A percentile compares a stretch with the other conserved stretches of the same genome.
These are phyloP conservation scores for Oncorhynchus keta DNA, from an alignment of 2,113 vertebrate species.

Conservation along the genomic window DNA sequence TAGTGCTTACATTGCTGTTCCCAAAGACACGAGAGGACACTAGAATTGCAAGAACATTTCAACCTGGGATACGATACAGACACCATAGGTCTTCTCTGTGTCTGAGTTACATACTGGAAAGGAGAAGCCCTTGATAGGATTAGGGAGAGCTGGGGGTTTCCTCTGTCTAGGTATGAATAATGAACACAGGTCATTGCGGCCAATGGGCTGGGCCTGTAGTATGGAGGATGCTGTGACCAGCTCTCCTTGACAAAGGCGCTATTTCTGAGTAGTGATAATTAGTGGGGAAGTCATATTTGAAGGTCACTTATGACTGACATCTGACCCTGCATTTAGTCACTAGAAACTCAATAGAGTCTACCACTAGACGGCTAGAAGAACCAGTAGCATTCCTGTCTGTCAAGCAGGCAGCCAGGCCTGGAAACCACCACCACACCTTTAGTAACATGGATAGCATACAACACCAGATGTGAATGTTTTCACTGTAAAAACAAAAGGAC, in stretches of 20 bases:
- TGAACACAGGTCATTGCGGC: slow-evolving; percentile 45
- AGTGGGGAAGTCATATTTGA: no score
- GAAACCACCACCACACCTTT: no score
- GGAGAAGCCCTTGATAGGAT: slow-evolving; percentile 47
- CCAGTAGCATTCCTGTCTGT: no score
- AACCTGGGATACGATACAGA: slow-evolving; percentile 46
- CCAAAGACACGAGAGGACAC: slow-evolving; percentile 29
- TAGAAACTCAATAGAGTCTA: no score
- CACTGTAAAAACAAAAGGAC: no score
- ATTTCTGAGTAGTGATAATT: not conserved
- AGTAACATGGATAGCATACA: no score
- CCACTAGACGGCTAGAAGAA: no score
- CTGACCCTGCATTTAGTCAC: no score
- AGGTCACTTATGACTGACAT: no score
- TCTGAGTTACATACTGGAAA: slow-evolving; percentile 39
- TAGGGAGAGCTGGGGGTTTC: slow-evolving; percentile 52
- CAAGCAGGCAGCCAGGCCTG: no score
- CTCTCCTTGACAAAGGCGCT: not conserved
- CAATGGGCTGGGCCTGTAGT: not conserved
- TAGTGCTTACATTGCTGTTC: slow-evolving; percentile 44
- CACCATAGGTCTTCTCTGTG: slow-evolving; percentile 21
- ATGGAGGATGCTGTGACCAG: not conserved
- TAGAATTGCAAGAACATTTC: slow-evolving; percentile 30
- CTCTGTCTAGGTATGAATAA: slow-evolving; percentile 55
- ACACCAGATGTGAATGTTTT: no score